These are phyloP conservation scores for Oscheius sp. DNA, from an alignment of 2,888 invertebrate species.

Conservation along the genomic window DNA sequence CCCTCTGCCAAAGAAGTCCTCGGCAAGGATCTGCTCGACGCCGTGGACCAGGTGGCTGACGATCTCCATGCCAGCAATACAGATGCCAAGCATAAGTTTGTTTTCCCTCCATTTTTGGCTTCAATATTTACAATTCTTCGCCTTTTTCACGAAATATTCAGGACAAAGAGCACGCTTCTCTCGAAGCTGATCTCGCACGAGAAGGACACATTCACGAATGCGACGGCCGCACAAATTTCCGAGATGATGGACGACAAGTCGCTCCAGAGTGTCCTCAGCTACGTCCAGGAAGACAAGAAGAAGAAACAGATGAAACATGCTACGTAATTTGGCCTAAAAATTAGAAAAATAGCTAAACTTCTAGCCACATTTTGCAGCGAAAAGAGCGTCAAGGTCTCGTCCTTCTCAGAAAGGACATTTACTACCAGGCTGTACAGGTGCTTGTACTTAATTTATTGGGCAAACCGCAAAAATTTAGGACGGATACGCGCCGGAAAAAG, in stretches of 20 bases:
- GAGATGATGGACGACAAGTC: conserved; percentile 58
- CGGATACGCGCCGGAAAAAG: conserved; percentile 55
- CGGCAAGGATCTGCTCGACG: conserved; percentile 54
- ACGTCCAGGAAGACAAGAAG: conserved; percentile 42
- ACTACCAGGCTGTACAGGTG: conserved; percentile 65
- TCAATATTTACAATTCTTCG: not conserved
- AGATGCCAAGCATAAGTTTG: conserved; percentile 46
- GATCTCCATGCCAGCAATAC: conserved; percentile 47
- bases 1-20: conserved; percentile 50
- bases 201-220: conserved; percentile 57
- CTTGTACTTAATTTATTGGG: not conserved
- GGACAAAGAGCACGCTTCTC: conserved; percentile 52
- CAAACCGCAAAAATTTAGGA: conserved; percentile 11
- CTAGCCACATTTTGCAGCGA: not conserved
- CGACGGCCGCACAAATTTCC: conserved; percentile 53
- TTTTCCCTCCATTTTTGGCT: not conserved
- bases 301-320: conserved; percentile 1
- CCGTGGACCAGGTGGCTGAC: conserved; percentile 51
- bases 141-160: conserved; percentile 4
- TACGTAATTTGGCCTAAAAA: not conserved
- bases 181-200: conserved; percentile 55
- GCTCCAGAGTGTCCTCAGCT: conserved; percentile 42
- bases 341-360: conserved; percentile 1
- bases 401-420: conserved; percentile 58
- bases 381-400: conserved; percentile 30